Percentiles rank a stretch among this genome's conserved stretches.
phyloP scores from a whole-genome alignment of 2,797 vertebrate genomes.

The Ctenopoma kingsleyae region DNA sequence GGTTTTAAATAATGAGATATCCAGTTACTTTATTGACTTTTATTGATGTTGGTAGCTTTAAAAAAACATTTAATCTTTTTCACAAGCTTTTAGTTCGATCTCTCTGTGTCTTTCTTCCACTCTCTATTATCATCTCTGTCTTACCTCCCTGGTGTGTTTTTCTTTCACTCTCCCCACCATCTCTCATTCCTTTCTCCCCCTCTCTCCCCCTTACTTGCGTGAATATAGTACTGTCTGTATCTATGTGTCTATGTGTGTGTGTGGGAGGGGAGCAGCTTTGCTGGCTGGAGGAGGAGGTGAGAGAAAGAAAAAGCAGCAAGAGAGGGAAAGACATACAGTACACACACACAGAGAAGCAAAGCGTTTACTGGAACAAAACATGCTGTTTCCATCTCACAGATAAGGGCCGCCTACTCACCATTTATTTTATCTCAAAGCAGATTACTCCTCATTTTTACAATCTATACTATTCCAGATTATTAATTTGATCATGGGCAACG shows the following conservation, averaged over 20 bases:
- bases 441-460: slow-evolving; percentile 51
- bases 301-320: slow-evolving; percentile 46
- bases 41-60: slow-evolving; percentile 2
- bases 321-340: slow-evolving; percentile 42
- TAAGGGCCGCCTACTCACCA: slow-evolving; percentile 69
- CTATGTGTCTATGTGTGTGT: slow-evolving; percentile 42
- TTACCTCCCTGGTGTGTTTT: slow-evolving; percentile 45
- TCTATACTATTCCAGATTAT: slow-evolving; percentile 19
- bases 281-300: slow-evolving; percentile 69
- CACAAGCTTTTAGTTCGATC: background rate
- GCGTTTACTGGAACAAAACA: slow-evolving; percentile 75
- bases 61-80: background rate
- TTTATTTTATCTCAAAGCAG: slow-evolving; percentile 58
- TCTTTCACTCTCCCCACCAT: slow-evolving; percentile 14
- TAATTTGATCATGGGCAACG: background rate
- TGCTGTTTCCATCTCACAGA: slow-evolving; percentile 72
- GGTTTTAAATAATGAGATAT: slow-evolving; percentile 3
- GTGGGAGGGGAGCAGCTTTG: slow-evolving; percentile 69
- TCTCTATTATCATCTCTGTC: slow-evolving; percentile 37
- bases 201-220: slow-evolving; percentile 46
- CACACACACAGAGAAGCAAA: slow-evolving; percentile 47
- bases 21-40: background rate
- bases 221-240: slow-evolving; percentile 64
- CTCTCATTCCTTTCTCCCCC: slow-evolving; percentile 34
- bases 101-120: background rate